Conservation (phyloP, 2,888 invertebrate genomes). For the Myopa testacea region DNA sequence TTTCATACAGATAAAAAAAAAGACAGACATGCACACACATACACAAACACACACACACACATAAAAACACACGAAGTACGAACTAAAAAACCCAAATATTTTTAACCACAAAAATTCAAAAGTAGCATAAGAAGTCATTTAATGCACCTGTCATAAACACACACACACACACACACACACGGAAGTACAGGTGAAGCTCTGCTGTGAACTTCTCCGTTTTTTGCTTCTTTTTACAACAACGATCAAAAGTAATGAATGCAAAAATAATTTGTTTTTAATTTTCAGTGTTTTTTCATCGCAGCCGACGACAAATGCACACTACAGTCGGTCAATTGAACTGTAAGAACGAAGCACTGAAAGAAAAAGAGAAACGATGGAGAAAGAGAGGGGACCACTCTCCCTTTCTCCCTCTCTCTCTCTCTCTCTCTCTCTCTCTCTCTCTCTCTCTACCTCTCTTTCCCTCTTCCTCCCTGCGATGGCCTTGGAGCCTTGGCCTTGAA, state of each 20-base stretch:
- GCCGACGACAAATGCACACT: too few relatives aligned
- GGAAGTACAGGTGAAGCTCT: background rate
- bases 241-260: background rate
- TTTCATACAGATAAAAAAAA: slow-evolving; percentile 1
- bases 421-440: background rate
- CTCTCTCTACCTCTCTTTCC: background rate
- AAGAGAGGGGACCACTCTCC: too few relatives aligned
- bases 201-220: background rate
- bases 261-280: too few relatives aligned
- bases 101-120: background rate
- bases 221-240: background rate
- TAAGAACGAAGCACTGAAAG: too few relatives aligned
- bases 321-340: too few relatives aligned
- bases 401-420: too few relatives aligned
- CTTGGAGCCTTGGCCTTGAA: too few relatives aligned
- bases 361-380: too few relatives aligned
- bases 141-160: slow-evolving; percentile 28
- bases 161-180: background rate
- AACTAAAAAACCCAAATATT: background rate
- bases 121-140: slow-evolving; percentile 14
- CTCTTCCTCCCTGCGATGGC: too few relatives aligned
- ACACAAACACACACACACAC: background rate
- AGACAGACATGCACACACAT: background rate
- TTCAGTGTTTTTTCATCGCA: too few relatives aligned
- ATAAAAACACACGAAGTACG: background rate